Conservation (phyloP, 1,140 invertebrate genomes). For the Drosophila baimaii region DNA sequence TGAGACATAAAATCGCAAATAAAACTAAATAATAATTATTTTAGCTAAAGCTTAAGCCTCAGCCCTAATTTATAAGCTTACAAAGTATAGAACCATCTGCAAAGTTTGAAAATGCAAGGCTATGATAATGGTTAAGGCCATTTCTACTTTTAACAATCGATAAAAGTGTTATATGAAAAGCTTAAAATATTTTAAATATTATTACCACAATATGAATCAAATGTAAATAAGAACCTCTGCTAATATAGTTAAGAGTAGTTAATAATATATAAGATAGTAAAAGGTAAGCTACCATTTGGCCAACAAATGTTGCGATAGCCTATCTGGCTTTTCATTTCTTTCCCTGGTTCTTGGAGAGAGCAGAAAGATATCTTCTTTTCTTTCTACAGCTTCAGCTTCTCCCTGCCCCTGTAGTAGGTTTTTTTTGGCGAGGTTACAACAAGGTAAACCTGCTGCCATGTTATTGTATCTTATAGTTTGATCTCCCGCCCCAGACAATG, state of each 20-base stretch:
- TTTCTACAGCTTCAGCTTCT: constrained; percentile 20
- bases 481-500: constrained; percentile 74
- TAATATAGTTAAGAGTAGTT: neutral
- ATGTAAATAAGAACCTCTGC: too few relatives aligned
- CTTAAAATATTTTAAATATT: too few relatives aligned
- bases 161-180: neutral
- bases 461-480: constrained; percentile 69
- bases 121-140: neutral
- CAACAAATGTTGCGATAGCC: constrained; percentile 24
- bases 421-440: constrained; percentile 67
- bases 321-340: neutral
- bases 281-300: constrained; percentile 48
- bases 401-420: neutral
- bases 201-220: neutral
- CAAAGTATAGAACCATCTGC: neutral
- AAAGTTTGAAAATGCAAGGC: neutral
- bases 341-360: neutral
- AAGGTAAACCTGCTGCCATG: constrained; percentile 79
- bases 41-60: too few relatives aligned
- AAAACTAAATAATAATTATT: too few relatives aligned
- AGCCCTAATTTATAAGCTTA: neutral
- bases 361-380: constrained; percentile 11
- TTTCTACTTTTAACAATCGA: neutral
- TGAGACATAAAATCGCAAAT: too few relatives aligned
- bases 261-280: constrained; percentile 18